Base-by-base conservation (phyloP, 2,888 invertebrate species). In the Cryptus armator region DNA sequence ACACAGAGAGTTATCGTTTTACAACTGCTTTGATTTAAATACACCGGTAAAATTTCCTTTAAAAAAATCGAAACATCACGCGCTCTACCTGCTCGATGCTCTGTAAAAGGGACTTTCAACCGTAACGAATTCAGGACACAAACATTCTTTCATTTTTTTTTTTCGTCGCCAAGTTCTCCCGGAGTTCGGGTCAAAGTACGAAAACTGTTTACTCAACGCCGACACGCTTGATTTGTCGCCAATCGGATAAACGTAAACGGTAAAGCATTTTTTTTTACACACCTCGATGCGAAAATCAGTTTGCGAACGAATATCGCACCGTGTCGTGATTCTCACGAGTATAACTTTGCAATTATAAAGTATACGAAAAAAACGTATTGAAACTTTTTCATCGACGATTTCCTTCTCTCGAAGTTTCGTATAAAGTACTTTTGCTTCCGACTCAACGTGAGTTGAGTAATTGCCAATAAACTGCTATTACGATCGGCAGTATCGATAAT, bases 1-100 rank as follows among this genome's bases (percentile, higher is more conserved):
- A 59, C 10, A n/a, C 62, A 44, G 62, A 67, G 62, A 84, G 72
- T 81, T 75, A 81, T 81, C 77, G 78, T 74, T 78, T 84, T 81
- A 81, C 70, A 78, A 78, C 74, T 62, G 46, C 32, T 32, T 62
- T 29, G 62, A 62, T 62, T 62, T 32, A 32, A 62, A 62, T 62
- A 62, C 62, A 62, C 62, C 62, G 62, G 32, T 32, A 32, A 62
- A 14, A 14, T 62, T 53, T 62, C 29, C 62, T 62, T 62, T 14
- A 19, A 43, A 43, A 24, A 71, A 79, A 44, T 43, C 71, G 29
- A 29, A 66, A 72, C 44, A 66, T 66, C 79, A 64, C 51, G 62
- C 24, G 9, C 10, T 62, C 32, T 51, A 71, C 79, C 62, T 72
- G 62, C 24, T 12, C 56, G 43, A 59, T 66, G 56, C 46, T 19